Evolutionary conservation across 2,888 invertebrate species (phyloP), one percentile per base, ranked within the genome.

Genomic region (Erebia aethiops): DNA sequence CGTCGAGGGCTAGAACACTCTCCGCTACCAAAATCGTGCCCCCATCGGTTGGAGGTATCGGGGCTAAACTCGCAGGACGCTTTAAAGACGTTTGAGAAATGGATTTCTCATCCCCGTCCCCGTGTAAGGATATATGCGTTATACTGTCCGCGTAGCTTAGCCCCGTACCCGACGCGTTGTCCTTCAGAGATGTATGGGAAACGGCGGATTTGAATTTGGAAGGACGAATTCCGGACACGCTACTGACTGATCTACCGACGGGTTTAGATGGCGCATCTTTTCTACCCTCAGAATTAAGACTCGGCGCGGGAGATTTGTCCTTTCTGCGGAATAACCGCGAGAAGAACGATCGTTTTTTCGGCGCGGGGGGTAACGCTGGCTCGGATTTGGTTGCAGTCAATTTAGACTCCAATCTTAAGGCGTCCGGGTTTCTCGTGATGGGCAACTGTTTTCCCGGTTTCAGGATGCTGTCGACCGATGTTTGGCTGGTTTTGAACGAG

Each of bases 81-180:
- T 67, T 81, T 1, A 89, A 74, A 0, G 90, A 88, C 1, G 76
- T 80, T 72, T 87, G 85, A 21, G 92, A 94, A 5, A 88, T 81
- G 3, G 41, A 91, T 61, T 89, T 87, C 54, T 87, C 84, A 0
- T 83, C 91, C n/a, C 65, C 76, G 74, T 94, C 95, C 0, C 95
- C 95, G 84, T 96, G 96, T 1, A 96, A 83, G 0, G 96, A 95
- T 68, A 96, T 95, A 75, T 95, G 95, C 67, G 96, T 94, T 63
- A 96, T 93, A 74, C 95, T 94, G 58, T 95, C 95, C 16, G 94
- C 94, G 78, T 90, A 92, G 70, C 91, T 88, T 1, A 95, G 78
- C 0, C 90, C 91, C 0, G 88, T 82, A 11, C 84, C 85, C 0
- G 92, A 91, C 7, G 88, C 86, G 77, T 86, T 88, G 69, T 92